Evolutionary conservation across 2,888 invertebrate genomes (phyloP), one percentile per base, ranked within the genome.

Genomic region (Leptinotarsa haldemani): DNA sequence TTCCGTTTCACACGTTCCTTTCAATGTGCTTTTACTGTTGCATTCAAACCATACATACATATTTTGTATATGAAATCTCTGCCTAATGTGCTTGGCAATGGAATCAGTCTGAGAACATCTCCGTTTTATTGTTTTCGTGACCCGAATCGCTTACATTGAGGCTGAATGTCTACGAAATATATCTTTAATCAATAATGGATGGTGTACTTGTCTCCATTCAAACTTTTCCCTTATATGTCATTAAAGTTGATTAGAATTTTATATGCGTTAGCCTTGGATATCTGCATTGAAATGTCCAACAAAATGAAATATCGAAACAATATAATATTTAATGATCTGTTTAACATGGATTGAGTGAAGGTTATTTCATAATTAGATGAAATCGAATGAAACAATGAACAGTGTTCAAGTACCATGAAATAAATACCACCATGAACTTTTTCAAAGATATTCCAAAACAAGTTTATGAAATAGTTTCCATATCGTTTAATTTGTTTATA

Each of bases 211-310:
- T 61, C 61, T 30, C 61, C 61, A 61, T 61, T 61, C 2, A 40
- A 40, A 4, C 61, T 25, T 61, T 30, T 30, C 30, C 18, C n/a
- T 40, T 40, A 61, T 61, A 3, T 25, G 5, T 20, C 20, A 56
- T 56, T 18, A 18, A 56, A 18, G 56, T 56, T 40, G n/a, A 30
- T n/a, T 61, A 61, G 25, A n/a, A 61, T 61, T 61, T 25, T n/a
- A 40, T 25, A 30, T 61, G 61, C 61, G 61, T 40, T n/a, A 9
- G 4, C 61, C 30, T 40, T 30, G 12, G n/a, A 40, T 5, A 15
- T 30, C 16, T n/a, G 61, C 61, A 61, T 61, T 61, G 25, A 40
- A 25, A 30, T 61, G 61, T 61, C 61, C 61, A 61, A 30, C n/a
- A n/a, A 40, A 4, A 7, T 61, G 20, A 25, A 22, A 58, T 58